Evolutionary conservation across 2,888 invertebrate species (phyloP).

Genomic region (Ormyrus rosae): DNA sequence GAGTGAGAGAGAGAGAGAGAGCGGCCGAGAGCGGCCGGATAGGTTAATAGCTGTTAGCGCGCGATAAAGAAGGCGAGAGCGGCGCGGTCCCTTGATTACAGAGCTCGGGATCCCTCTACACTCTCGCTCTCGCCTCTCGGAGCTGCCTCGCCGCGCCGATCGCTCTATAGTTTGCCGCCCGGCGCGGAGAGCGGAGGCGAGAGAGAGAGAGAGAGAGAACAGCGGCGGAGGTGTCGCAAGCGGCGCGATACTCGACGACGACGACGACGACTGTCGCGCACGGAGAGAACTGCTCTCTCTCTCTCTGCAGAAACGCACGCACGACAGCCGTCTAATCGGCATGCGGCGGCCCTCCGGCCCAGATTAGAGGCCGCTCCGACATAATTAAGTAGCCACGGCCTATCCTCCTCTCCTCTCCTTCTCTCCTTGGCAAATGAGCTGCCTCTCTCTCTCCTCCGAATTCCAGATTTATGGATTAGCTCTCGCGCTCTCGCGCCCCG

Average conservation of each 20-base stretch:
- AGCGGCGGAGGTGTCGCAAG: constrained; percentile 33
- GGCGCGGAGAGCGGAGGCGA: neutral
- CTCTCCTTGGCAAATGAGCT: neutral
- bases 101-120: constrained; percentile 72
- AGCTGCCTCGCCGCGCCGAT: constrained; percentile 58
- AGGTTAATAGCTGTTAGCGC: constrained; percentile 53
- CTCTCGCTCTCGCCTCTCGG: constrained; percentile 74
- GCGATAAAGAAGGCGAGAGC: constrained; percentile 47
- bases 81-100: constrained; percentile 71
- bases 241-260: constrained; percentile 8
- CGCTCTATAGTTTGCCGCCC: constrained; percentile 27
- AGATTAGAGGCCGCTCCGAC: constrained; percentile 73
- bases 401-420: neutral
- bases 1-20: constrained; percentile 52
- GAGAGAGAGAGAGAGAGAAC: too few species aligned
- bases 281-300: too few species aligned
- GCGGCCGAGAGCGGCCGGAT: constrained; percentile 38
- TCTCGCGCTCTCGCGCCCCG: constrained; percentile 10
- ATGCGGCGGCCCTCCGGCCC: constrained; percentile 66
- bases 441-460: neutral
- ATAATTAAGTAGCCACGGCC: constrained; percentile 74
- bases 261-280: too few species aligned
- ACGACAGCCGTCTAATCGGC: constrained; percentile 4
- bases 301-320: neutral
- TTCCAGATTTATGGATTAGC: constrained; percentile 52